These are phyloP conservation scores for Novumbra hubbsi DNA, from an alignment of 2,797 vertebrate genomes.

Conservation along the genomic window DNA sequence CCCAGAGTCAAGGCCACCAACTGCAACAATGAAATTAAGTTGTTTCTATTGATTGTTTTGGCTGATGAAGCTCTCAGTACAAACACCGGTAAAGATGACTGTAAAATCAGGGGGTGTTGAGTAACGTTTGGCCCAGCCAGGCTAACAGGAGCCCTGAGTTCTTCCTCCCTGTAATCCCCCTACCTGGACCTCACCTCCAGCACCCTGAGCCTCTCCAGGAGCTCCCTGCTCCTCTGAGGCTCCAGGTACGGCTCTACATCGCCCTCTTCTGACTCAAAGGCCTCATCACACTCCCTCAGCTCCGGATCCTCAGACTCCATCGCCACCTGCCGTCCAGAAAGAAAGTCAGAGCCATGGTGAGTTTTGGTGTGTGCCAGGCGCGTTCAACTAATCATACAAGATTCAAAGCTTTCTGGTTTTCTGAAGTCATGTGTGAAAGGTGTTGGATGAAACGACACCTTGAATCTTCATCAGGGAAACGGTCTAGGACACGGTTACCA, in stretches of 20 bases:
- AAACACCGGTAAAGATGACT: too few relatives aligned
- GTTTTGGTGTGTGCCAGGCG: not conserved
- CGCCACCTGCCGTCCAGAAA: slow-evolving; percentile 41
- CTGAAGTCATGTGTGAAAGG: not conserved
- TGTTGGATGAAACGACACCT: not conserved
- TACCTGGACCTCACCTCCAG: slow-evolving; percentile 68
- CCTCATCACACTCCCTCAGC: slow-evolving; percentile 51
- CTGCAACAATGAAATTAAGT: not conserved
- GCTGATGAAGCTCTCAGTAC: not conserved
- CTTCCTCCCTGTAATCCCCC: not conserved
- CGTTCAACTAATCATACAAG: not conserved
- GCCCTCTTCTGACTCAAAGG: slow-evolving; percentile 45
- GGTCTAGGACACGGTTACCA: not conserved
- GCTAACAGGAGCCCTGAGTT: not conserved
- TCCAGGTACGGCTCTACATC: slow-evolving; percentile 49
- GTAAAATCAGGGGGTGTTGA: too few relatives aligned
- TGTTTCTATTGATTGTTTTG: not conserved
- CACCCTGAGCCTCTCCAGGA: slow-evolving; percentile 76
- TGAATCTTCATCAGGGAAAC: not conserved
- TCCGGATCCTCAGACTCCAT: slow-evolving; percentile 68
- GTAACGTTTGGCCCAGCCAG: too few relatives aligned
- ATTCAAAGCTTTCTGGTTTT: too few relatives aligned
- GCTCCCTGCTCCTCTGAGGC: slow-evolving; percentile 67
- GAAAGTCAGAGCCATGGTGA: not conserved
- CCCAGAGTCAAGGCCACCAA: not conserved